phyloP scores from a whole-genome alignment of 2,113 vertebrate genomes.

The Cyanistes caeruleus region DNA sequence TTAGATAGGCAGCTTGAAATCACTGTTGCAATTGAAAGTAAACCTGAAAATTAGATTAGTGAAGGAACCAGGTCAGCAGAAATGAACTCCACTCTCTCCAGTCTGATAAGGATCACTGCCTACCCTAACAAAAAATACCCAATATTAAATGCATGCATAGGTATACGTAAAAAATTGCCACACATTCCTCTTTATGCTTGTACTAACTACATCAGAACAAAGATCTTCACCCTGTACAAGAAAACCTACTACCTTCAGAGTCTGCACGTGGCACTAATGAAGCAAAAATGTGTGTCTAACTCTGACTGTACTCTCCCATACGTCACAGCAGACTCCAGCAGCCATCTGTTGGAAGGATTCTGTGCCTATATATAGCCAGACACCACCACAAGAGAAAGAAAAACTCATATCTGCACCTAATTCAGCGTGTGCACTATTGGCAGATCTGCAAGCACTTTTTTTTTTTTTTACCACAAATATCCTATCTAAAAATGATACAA shows the following conservation, averaged over 20 bases:
- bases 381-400: not conserved
- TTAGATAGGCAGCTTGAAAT: slow-evolving; percentile 39
- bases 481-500: slow-evolving; percentile 22
- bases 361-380: slow-evolving; percentile 19
- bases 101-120: not conserved
- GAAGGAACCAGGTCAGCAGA: slow-evolving; percentile 24
- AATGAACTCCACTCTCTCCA: slow-evolving; percentile 5
- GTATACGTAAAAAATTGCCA: not conserved
- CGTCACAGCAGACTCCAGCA: not conserved
- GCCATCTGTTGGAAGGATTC: slow-evolving; percentile 38
- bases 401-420: slow-evolving; percentile 26
- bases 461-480: slow-evolving; percentile 44
- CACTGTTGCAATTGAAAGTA: not conserved
- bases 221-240: not conserved
- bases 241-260: not conserved
- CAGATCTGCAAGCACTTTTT: slow-evolving; percentile 12
- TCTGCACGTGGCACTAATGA: not conserved
- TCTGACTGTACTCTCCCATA: not conserved
- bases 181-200: not conserved
- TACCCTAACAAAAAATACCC: not conserved
- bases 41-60: slow-evolving; percentile 53
- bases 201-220: not conserved
- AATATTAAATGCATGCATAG: not conserved
- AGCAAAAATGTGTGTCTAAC: slow-evolving; percentile 7
- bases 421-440: not conserved